Evolutionary conservation across 2,113 vertebrate genomes (phyloP), one percentile per base, ranked within the genome.

Genomic region (Nothoprocta perdicaria): DNA sequence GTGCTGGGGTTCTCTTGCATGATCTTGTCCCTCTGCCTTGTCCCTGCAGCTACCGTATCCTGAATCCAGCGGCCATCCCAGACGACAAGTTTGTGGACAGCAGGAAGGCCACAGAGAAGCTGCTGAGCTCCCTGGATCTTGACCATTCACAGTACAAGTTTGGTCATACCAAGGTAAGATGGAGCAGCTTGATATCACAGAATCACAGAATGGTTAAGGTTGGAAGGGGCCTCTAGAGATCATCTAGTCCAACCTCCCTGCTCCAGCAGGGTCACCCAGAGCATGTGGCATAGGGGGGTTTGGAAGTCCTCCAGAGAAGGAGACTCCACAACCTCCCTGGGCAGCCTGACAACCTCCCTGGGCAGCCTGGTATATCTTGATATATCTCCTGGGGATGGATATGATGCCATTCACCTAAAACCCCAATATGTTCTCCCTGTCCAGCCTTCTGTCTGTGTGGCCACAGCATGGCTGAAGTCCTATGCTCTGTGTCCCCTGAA

Each of bases 11-110:
- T 29, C 63, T 83, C 75, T 61, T 76, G 15, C 62, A 92, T 45
- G 12, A 29, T 45, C 26, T 45, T 72, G 74, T 60, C 40, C 52
- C 16, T 83, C 57, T 91, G 33, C 72, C 86, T 10, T 96, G 13
- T 73, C 35, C 62, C 83, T 4, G 3, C 92, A 99, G 99, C 78
- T 99, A 99, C 94, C 99, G 98, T 62, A 99, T 99, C 94, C 97
- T 99, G 94, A 99, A 99, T 76, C 99, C 98, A 60, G 96, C 98
- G 11, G 98, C 98, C 79, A 98, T 99, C 94, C 99, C 99, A 5
- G 99, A 99, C 3, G 99, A 99, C 90, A 99, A 97, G 92, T 99
- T 99, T 92, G 95, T 99, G 96, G 99, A 99, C 94, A 99, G 99
- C 97, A 98, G 98, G 87, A 98, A 97, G 80, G 97, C 98, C 80